Evolutionary conservation across 2,797 vertebrate genomes (phyloP).

Genomic region (Phaenicophaeus curvirostris): DNA sequence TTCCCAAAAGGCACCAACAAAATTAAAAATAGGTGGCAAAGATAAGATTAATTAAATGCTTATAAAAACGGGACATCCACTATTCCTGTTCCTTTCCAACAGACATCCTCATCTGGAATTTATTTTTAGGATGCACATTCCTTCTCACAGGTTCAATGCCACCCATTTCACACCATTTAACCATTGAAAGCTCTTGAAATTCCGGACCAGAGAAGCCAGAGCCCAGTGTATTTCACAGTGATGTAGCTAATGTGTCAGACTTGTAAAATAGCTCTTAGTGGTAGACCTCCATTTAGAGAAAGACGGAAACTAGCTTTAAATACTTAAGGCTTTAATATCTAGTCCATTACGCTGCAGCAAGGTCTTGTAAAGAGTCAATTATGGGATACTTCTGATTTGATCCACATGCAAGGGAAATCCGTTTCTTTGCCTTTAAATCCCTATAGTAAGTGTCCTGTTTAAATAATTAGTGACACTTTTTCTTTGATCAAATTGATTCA

Average conservation of each 20-base stretch:
- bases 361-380: constrained; percentile 99
- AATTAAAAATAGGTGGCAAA: constrained; percentile 27
- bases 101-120: constrained; percentile 88
- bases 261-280: constrained; percentile 92
- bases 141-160: constrained; percentile 79
- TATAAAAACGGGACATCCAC: not conserved
- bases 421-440: constrained; percentile 81
- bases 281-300: constrained; percentile 82
- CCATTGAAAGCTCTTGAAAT: constrained; percentile 85
- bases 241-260: constrained; percentile 90
- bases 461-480: constrained; percentile 87
- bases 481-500: constrained; percentile 87
- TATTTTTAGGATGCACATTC: constrained; percentile 84
- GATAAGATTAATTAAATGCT: constrained; percentile 5
- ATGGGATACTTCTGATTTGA: constrained; percentile 96
- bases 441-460: constrained; percentile 83
- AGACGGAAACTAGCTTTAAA: constrained; percentile 93
- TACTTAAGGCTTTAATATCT: constrained; percentile 97
- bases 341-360: constrained; percentile 94
- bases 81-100: constrained; percentile 74
- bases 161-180: constrained; percentile 81
- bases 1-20: not conserved
- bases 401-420: constrained; percentile 95
- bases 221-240: constrained; percentile 80
- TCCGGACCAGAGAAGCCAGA: constrained; percentile 81